A percentile compares a stretch with the other conserved stretches of the same genome.
phyloP scores from a whole-genome alignment of 2,888 invertebrate genomes.

The Pseudococcus viburni region DNA sequence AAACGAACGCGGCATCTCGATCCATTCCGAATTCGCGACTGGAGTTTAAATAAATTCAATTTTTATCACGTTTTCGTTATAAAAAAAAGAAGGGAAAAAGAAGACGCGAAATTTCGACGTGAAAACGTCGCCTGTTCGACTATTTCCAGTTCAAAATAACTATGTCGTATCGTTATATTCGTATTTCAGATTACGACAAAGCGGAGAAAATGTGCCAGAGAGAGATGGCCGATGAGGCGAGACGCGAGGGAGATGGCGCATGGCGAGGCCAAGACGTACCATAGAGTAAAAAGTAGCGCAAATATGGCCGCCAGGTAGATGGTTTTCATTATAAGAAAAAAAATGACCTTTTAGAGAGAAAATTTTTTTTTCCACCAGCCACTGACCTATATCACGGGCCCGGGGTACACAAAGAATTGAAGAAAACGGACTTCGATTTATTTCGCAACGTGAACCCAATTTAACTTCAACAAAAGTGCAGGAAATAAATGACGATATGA shows the following conservation, averaged over 20 bases:
- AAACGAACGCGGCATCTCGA: no score
- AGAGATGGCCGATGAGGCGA: no score
- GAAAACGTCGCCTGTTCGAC: background rate
- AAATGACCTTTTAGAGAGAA: constrained; percentile 24
- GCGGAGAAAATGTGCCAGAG: background rate
- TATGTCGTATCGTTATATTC: background rate
- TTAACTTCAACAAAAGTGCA: constrained; percentile 64
- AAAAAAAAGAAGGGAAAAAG: no score
- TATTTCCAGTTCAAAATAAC: background rate
- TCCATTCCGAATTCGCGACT: no score
- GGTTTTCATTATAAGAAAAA: constrained; percentile 24
- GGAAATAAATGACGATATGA: constrained; percentile 65
- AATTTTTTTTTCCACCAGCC: background rate
- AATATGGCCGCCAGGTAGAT: constrained; percentile 39
- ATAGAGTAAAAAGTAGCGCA: background rate
- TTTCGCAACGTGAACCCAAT: constrained; percentile 63
- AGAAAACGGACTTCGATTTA: constrained; percentile 62
- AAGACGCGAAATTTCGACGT: background rate
- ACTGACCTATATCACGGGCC: constrained; percentile 58
- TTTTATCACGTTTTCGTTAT: no score
- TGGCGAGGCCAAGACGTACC: no score
- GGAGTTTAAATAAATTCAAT: no score
- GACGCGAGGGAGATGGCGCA: no score
- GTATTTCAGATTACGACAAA: constrained; percentile 16
- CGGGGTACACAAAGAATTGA: constrained; percentile 11